A percentile compares a stretch with the other conserved stretches of the same genome.
phyloP scores from a whole-genome alignment of 2,113 vertebrate genomes.

The Clarias gariepinus region DNA sequence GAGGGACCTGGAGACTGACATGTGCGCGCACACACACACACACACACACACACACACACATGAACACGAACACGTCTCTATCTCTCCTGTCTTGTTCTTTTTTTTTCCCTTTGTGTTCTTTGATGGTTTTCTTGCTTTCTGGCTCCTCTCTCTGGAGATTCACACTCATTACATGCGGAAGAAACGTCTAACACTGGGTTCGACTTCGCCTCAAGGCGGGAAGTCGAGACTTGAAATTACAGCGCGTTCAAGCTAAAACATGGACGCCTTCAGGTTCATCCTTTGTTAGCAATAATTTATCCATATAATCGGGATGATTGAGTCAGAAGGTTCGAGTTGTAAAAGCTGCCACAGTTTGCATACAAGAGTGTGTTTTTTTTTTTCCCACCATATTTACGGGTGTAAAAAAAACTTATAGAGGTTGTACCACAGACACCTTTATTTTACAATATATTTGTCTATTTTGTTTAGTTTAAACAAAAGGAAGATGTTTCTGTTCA shows the following conservation, averaged over 20 bases:
- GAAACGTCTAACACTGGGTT: not conserved
- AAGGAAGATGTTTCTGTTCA: not conserved
- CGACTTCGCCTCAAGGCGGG: not conserved
- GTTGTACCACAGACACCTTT: not conserved
- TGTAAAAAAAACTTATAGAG: not conserved
- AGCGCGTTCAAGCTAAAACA: not conserved
- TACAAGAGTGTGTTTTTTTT: too few species aligned
- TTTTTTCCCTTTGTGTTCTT: not conserved
- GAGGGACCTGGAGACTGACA: conserved; percentile 11
- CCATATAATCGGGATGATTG: not conserved
- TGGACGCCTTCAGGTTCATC: not conserved
- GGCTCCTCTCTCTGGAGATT: conserved; percentile 38
- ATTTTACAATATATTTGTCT: not conserved
- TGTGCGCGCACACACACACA: not conserved
- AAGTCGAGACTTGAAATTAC: not conserved
- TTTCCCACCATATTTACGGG: too few species aligned
- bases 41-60: not conserved
- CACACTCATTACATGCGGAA: conserved; percentile 24
- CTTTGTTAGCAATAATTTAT: not conserved
- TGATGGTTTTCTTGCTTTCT: conserved; percentile 30
- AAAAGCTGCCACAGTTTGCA: not conserved
- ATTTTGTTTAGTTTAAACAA: not conserved
- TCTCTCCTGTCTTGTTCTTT: not conserved
- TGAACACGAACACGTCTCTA: not conserved
- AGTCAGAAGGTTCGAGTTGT: not conserved